Evolutionary conservation across 2,888 invertebrate genomes (phyloP), one percentile per base, ranked within the genome.

Genomic region (Notodonta ziczac): DNA sequence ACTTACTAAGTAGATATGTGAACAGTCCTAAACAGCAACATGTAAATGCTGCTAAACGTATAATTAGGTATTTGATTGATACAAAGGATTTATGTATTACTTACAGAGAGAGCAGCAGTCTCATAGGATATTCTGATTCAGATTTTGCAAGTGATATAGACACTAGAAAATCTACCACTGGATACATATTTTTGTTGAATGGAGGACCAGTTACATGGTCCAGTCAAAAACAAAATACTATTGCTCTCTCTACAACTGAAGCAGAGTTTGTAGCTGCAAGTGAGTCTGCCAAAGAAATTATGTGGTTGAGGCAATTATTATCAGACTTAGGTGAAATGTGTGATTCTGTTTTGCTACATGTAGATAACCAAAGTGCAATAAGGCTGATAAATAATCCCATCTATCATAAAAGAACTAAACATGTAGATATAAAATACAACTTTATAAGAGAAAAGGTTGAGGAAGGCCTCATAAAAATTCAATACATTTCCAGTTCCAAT

Each of bases 111-210:
- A 66, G 58, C 46, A 56, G n/a, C 46, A 63, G 59, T 60, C 44
- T 78, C 0, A 55, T 63, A 54, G 74, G 74, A 0, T 76, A 76
- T 61, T 74, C 74, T 9, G 77, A 80, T 58, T 70, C 75, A 40
- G 65, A 75, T 71, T 76, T 67, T 73, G 77, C 75, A 10, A 42
- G 69, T 13, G 76, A 80, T 65, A 1, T 76, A 7, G 72, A 79
- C 57, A 66, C 72, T 8, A 51, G 76, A 5, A 77, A 73, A 46
- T 77, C 77, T 7, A 77, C 66, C 46, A 69, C 73, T 2, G 76
- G 76, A 5, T 77, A 76, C 51, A 69, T 77, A n/a, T 76, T 76
- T 63, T 35, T 65, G 7, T 52, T 76, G 61, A 77, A 77, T 70
- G 72, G 73, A 0, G 75, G 74, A n/a, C 72, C 74, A n/a, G 54